Conservation (phyloP, 2,113 vertebrate genomes). For the Garra rufa region DNA sequence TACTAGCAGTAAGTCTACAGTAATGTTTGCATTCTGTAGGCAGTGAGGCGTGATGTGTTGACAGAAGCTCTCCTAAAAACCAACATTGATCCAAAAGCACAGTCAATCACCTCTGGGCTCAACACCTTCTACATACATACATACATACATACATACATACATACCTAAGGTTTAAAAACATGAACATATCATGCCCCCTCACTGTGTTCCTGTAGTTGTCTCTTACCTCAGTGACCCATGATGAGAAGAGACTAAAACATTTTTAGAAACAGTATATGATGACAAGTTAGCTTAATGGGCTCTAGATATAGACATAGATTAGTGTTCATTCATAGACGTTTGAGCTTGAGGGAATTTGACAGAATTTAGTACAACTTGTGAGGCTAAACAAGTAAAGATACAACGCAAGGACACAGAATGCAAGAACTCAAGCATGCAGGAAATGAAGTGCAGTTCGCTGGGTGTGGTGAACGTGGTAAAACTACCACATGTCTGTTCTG, state of each 20-base stretch:
- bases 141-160: too few species aligned
- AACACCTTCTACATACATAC: neutral
- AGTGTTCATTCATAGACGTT: neutral
- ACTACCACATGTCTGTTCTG: slow-evolving; percentile 63
- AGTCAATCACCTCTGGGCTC: too few species aligned
- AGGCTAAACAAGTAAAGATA: neutral
- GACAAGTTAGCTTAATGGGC: neutral
- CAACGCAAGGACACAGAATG: neutral
- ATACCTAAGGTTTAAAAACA: too few species aligned
- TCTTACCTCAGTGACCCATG: neutral
- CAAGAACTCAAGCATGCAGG: slow-evolving; percentile 40
- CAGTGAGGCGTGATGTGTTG: neutral
- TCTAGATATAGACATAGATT: slow-evolving; percentile 6
- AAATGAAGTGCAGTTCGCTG: slow-evolving; percentile 48
- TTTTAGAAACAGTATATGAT: slow-evolving; percentile 9
- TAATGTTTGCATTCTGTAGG: neutral
- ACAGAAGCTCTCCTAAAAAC: neutral
- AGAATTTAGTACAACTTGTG: neutral
- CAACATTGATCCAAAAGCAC: neutral
- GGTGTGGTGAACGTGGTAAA: slow-evolving; percentile 63
- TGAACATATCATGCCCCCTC: neutral
- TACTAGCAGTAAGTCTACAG: neutral
- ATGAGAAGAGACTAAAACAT: neutral
- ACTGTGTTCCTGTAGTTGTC: neutral
- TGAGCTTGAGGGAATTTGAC: neutral